These are phyloP conservation scores for Melinaea marsaeus DNA, from an alignment of 2,888 invertebrate species.

Conservation along the genomic window DNA sequence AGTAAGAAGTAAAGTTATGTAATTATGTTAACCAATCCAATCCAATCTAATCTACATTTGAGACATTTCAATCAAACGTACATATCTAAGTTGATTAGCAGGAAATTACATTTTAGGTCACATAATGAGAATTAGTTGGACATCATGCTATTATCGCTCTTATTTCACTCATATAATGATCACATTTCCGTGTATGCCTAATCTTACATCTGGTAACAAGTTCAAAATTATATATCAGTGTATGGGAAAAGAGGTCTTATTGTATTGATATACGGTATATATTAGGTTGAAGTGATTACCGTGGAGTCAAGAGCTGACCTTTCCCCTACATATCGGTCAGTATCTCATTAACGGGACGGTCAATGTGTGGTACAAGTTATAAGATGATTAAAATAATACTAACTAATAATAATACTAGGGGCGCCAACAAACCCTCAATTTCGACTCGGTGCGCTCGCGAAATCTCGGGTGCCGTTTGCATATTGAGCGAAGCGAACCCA, in stretches of 20 bases:
- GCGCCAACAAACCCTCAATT: too few species aligned
- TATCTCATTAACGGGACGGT: constrained; percentile 70
- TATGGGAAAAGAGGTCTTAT: constrained; percentile 12
- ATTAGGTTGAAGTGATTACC: constrained; percentile 11
- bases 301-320: constrained; percentile 53
- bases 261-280: not conserved
- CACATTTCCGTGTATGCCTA: not conserved
- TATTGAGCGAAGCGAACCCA: too few species aligned
- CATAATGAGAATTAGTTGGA: not conserved
- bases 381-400: not conserved
- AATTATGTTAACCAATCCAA: not conserved
- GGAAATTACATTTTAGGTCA: constrained; percentile 28
- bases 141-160: not conserved
- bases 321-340: constrained; percentile 67
- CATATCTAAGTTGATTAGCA: constrained; percentile 25
- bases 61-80: constrained; percentile 1
- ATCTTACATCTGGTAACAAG: constrained; percentile 3
- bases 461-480: too few species aligned
- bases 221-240: not conserved
- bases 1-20: too few species aligned
- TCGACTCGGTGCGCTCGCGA: too few species aligned
- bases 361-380: constrained; percentile 30
- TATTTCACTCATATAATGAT: not conserved
- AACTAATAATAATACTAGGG: too few species aligned
- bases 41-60: constrained; percentile 5